These are phyloP conservation scores for Leptopilina syphax DNA, from an alignment of 2,888 invertebrate species.

Conservation along the genomic window DNA sequence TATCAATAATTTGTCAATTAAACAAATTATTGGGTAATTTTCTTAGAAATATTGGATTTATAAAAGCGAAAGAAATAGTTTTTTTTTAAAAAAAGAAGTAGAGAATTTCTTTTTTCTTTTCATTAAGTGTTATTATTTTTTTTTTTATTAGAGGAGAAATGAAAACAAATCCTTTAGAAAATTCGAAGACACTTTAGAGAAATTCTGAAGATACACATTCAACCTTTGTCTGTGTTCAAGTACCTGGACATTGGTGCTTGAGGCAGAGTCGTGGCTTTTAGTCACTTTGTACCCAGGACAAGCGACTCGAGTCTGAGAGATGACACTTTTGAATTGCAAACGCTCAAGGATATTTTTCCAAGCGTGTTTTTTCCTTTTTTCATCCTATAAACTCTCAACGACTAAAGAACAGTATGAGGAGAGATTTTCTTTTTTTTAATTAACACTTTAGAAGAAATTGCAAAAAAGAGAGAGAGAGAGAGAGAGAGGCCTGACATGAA, in stretches of 20 bases:
- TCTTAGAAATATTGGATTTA: no score
- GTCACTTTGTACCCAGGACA: conserved; percentile 31
- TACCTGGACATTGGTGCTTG: conserved; percentile 37
- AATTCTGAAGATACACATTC: conserved; percentile 11
- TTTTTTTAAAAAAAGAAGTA: background rate
- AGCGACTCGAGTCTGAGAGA: conserved; percentile 42
- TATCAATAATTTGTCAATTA: no score
- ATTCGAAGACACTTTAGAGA: conserved; percentile 19
- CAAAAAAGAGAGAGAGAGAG: conserved; percentile 51
- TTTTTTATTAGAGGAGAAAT: background rate
- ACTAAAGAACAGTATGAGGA: background rate
- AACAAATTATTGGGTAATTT: no score
- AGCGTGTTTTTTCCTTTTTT: conserved; percentile 53
- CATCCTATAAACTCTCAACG: background rate
- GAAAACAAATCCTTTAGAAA: background rate
- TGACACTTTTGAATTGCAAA: conserved; percentile 59
- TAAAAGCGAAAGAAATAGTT: background rate
- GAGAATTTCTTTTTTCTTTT: no score
- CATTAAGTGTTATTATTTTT: background rate
- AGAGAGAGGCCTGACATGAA: conserved; percentile 12
- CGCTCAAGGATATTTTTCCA: conserved; percentile 57
- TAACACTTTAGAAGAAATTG: conserved; percentile 53
- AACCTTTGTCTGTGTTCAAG: conserved; percentile 29
- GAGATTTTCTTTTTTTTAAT: conserved; percentile 46
- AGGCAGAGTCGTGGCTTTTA: conserved; percentile 22